A percentile compares a stretch with the other conserved stretches of the same genome.
Conservation (phyloP, 92 coral and sea anemone species). For the Isaurus tuberculatus region DNA sequence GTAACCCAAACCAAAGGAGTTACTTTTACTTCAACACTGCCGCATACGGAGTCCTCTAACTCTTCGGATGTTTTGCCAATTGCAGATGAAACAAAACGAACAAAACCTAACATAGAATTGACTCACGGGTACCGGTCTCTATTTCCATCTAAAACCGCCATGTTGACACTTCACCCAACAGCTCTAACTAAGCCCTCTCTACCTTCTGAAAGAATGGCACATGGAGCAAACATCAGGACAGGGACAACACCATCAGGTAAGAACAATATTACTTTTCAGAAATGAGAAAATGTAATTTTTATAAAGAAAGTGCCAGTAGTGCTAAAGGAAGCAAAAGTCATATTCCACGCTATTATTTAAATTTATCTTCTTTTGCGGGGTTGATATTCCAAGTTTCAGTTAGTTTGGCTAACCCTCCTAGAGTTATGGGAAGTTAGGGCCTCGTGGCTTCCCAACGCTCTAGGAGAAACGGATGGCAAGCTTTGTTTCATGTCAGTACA, state of each 20-base stretch:
- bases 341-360: no score
- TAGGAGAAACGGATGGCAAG: no score
- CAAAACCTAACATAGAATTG: not conserved
- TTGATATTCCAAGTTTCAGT: no score
- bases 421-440: no score
- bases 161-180: not conserved
- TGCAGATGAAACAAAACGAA: not conserved
- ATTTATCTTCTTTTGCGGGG: no score
- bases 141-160: not conserved
- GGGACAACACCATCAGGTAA: constrained; percentile 15
- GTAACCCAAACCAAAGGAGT: not conserved
- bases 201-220: not conserved
- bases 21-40: not conserved
- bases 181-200: not conserved
- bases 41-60: not conserved
- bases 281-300: not conserved
- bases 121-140: not conserved
- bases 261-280: not conserved
- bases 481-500: no score
- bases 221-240: not conserved
- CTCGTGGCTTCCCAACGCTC: no score
- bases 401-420: no score
- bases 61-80: not conserved
- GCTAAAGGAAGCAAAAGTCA: not conserved
- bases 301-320: no score